Evolutionary conservation across 2,113 vertebrate genomes (phyloP).

Genomic region (Indicator maculatus): DNA sequence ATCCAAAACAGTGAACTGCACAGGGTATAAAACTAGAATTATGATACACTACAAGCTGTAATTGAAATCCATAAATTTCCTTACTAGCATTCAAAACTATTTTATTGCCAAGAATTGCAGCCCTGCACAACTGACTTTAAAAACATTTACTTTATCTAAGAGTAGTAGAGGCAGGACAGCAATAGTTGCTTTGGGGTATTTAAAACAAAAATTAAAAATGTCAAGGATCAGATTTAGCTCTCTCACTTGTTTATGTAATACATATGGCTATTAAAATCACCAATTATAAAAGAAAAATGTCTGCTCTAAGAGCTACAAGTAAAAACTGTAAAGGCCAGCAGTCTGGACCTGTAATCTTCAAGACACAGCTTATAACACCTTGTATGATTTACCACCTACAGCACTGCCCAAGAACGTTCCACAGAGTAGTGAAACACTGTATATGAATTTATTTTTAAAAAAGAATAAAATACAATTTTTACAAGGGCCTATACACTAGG

Average conservation of each 20-base stretch:
- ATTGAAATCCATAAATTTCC: conserved; percentile 81
- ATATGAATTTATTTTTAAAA: neutral
- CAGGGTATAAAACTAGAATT: conserved; percentile 79
- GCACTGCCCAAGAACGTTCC: neutral
- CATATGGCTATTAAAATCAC: neutral
- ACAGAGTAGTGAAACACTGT: neutral
- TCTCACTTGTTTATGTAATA: neutral
- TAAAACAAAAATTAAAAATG: neutral
- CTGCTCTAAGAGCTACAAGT: neutral
- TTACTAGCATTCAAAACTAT: conserved; percentile 66
- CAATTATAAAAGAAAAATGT: neutral
- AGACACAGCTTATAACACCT: neutral
- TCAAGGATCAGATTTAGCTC: neutral
- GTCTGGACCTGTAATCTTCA: neutral
- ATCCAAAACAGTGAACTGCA: conserved; percentile 77
- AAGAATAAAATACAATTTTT: too few species aligned
- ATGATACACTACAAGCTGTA: conserved; percentile 75
- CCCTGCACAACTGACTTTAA: conserved; percentile 61
- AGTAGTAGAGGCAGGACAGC: neutral
- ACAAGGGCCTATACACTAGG: neutral
- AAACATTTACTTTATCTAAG: conserved; percentile 54
- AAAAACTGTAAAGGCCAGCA: neutral
- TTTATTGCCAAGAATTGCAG: conserved; percentile 69
- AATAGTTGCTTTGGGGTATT: neutral
- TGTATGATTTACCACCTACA: neutral